Evolutionary conservation across 2,113 vertebrate genomes (phyloP), one percentile per base, ranked within the genome.

Genomic region (Centropristis striata): DNA sequence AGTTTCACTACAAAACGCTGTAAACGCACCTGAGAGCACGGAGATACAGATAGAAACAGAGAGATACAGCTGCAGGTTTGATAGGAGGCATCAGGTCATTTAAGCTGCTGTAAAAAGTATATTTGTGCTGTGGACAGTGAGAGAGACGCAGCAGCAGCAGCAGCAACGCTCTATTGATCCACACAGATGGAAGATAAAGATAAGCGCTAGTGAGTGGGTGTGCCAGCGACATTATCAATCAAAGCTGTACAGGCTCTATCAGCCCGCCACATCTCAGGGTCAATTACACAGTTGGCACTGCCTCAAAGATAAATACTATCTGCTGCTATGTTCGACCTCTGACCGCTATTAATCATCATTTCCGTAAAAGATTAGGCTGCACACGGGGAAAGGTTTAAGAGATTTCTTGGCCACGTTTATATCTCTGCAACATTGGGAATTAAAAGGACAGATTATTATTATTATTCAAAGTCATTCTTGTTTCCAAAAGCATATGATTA

Each of bases 231-330:
- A 25, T 44, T 61, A 89, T 85, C 71, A 79, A 42, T 86, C 61
- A 70, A 49, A 55, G 69, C 65, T 63, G 58, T 37, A 27, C 25
- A 59, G 54, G 25, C 12, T 1, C 42, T 54, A 44, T 78, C n/a
- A 25, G 58, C 25, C 12, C 16, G 21, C 18, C 23, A 51, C 9
- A 58, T 57, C 42, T 75, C 65, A 64, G 50, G 72, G 68, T 80
- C 78, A 77, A 70, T 71, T 50, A 70, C 8, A 3, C 32, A 36
- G n/a, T 4, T 78, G 81, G 71, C 61, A 49, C 25, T 4, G 63
- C 36, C 60, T 73, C 61, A 79, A 27, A 74, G 71, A 85, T 80
- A 70, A 75, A 80, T 28, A 61, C 39, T 67, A 57, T 53, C 64
- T 58, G 46, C 50, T 51, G 75, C n/a, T 14, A 15, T 28, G 47